Evolutionary conservation across 2,113 vertebrate species (phyloP).

Genomic region (Naja naja): DNA sequence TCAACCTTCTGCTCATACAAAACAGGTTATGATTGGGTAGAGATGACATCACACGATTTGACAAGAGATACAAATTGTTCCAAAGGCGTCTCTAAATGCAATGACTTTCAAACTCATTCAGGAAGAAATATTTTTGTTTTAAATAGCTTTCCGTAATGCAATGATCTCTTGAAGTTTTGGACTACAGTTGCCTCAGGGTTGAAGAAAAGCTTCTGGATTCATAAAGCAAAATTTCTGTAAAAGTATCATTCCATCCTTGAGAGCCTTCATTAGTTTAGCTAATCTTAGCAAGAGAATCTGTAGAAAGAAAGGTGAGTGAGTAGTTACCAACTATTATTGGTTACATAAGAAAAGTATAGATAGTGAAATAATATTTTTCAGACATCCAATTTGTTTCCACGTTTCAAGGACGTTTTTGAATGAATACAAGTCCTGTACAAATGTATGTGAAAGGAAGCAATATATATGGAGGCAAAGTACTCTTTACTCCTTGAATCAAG

Average conservation of each 20-base stretch:
- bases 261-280: background rate
- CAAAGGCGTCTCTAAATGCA: constrained; percentile 48
- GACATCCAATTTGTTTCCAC: background rate
- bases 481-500: background rate
- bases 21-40: constrained; percentile 71
- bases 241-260: background rate
- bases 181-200: background rate
- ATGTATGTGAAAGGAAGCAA: background rate
- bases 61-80: constrained; percentile 40
- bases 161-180: background rate
- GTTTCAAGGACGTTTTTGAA: background rate
- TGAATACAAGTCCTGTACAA: background rate
- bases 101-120: background rate
- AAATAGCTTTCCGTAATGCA: background rate
- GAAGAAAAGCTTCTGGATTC: background rate
- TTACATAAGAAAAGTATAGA: background rate
- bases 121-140: background rate
- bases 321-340: background rate
- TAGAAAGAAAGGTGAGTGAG: background rate
- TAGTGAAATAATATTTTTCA: background rate
- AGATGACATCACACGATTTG: constrained; percentile 69
- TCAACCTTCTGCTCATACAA: constrained; percentile 48
- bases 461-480: background rate
- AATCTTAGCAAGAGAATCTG: background rate
- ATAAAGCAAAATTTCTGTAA: background rate